Conservation (phyloP, 2,113 vertebrate species). For the Chloropsis cyanopogon region DNA sequence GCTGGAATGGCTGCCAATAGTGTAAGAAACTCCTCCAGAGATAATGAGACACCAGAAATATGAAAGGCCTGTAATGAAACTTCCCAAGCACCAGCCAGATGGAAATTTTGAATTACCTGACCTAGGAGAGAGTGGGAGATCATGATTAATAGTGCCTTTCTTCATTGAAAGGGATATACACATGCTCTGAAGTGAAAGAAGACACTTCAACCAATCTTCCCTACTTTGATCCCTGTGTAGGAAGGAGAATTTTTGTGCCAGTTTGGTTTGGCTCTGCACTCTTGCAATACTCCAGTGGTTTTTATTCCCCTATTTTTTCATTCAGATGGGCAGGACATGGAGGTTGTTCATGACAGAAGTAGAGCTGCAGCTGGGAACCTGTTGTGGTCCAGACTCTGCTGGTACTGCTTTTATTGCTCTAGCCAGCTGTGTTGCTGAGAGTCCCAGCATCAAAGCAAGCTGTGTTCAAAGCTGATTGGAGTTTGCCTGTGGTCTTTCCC, state of each 20-base stretch:
- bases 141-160: not conserved
- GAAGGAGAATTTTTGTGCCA: not conserved
- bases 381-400: not conserved
- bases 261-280: not conserved
- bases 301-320: not conserved
- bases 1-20: not conserved
- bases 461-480: not conserved
- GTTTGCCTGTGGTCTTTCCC: not conserved
- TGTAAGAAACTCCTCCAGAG: slow-evolving; percentile 7
- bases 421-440: not conserved
- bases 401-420: not conserved
- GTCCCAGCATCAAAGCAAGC: not conserved
- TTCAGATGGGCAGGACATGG: not conserved
- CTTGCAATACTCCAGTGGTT: not conserved
- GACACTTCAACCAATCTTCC: not conserved
- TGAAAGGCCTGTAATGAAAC: not conserved
- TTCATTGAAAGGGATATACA: not conserved
- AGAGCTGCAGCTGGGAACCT: not conserved
- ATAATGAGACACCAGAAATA: not conserved
- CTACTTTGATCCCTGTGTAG: not conserved
- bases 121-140: not conserved
- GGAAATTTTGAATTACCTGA: slow-evolving; percentile 4
- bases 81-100: not conserved
- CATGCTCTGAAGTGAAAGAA: not conserved
- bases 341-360: not conserved